A percentile compares a stretch with the other conserved stretches of the same genome.
phyloP scores from a whole-genome alignment of 37 sponge, comb jelly and placozoan genomes.

The Halisarca cf. caerulea region DNA sequence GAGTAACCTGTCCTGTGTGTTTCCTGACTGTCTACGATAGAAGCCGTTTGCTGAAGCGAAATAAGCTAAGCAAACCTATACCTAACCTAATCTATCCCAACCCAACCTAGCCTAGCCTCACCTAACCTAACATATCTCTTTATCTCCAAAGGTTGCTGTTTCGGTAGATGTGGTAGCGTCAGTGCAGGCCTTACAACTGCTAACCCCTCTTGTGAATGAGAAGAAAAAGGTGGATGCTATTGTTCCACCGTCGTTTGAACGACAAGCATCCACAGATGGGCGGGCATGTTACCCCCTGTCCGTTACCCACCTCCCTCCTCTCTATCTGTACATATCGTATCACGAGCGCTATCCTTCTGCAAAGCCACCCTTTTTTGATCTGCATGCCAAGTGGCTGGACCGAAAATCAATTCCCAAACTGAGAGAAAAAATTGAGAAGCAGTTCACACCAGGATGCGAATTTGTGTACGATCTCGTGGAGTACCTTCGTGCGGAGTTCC shows the following conservation, averaged over 20 bases:
- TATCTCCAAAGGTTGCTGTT: neutral
- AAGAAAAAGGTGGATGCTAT: neutral
- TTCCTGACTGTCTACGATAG: no score
- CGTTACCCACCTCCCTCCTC: conserved; percentile 55
- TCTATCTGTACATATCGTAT: conserved; percentile 53
- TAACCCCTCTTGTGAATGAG: neutral
- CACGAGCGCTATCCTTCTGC: conserved; percentile 58
- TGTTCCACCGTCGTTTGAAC: neutral
- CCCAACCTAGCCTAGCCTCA: no score
- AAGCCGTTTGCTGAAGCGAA: no score
- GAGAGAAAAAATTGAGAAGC: conserved; percentile 9
- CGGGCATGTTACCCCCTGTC: conserved; percentile 2
- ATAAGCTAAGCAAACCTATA: no score
- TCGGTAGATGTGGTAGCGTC: neutral
- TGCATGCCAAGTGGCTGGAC: conserved; percentile 67
- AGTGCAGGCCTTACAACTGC: neutral
- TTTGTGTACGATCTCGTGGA: conserved; percentile 64
- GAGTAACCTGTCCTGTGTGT: no score
- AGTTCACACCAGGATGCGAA: conserved; percentile 55
- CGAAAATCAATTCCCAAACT: conserved; percentile 1
- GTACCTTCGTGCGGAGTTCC: conserved; percentile 48
- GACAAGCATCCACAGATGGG: conserved; percentile 15
- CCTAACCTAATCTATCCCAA: no score
- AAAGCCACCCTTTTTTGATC: conserved; percentile 47
- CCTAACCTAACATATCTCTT: no score